Base-by-base conservation (phyloP, 2,113 vertebrate genomes). In the Pyrgilauda ruficollis region DNA sequence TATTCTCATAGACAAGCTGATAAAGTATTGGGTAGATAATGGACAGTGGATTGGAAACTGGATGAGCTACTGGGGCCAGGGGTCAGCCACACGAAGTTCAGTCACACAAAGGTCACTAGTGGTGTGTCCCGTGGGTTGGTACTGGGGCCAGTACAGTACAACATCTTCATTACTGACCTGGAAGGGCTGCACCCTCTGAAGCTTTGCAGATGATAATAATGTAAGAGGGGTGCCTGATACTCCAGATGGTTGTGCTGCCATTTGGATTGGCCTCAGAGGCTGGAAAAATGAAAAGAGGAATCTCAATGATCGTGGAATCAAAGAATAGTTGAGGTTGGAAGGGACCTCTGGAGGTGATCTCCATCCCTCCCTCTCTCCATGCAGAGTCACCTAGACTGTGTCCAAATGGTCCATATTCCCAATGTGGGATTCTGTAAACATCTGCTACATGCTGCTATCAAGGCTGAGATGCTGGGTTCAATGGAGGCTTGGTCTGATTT, bases 331-430 rank as follows among this genome's bases (percentile, higher is more conserved):
- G 41, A 67, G 10, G 4, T 13, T 63, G 28, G 46, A 87, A 69
- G 12, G 37, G 18, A 35, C 10, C 31, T 88, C 37, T 43, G 41
- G 17, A 87, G 28, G 21, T n/a, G 19, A 58, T 41, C 17, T 55
- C 20, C 13, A 4, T 12, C 10, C 5, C 20, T 17, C 13, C 4
- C 4, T 4, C 16, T 4, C 7, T 1, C 12, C 21, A 83, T 20
- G 5, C 20, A 80, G 39, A 5, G 20, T 37, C 26, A 24, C 27
- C 18, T 67, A 59, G 21, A 58, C 33, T 33, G 44, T 44, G 30
- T 72, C 33, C 55, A 70, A 53, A 28, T 21, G 13, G 15, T 31
- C 24, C 63, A 64, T 50, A 77, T 63, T 53, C 15, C 55, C 33
- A 30, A 37, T 73, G 20, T 58, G 30, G 72, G 58, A 31, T 52